Percentiles rank a stretch among this genome's conserved stretches.
Conservation (phyloP, 2,797 vertebrate genomes). For the Mergus octosetaceus region DNA sequence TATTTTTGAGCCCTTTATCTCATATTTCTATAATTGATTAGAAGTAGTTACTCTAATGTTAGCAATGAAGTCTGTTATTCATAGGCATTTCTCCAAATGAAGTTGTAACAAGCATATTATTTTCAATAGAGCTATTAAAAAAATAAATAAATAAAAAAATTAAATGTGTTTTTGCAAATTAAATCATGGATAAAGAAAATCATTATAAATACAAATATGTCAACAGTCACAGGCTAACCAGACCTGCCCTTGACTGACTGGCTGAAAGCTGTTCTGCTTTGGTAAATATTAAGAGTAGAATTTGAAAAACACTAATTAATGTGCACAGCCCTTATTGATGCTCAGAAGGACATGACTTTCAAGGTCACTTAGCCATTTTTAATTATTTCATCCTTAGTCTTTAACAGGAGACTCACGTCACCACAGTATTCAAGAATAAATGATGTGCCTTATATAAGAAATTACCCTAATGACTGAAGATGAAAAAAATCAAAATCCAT, state of each 20-base stretch:
- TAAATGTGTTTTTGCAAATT: not conserved
- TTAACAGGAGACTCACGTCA: not conserved
- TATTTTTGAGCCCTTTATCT: not conserved
- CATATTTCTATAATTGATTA: not conserved
- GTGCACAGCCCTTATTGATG: not conserved
- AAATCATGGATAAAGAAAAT: not conserved
- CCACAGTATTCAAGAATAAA: not conserved
- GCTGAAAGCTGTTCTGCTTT: conserved; percentile 9
- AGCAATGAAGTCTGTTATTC: not conserved
- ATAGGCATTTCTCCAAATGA: not conserved
- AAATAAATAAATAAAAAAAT: not conserved
- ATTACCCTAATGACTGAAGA: not conserved
- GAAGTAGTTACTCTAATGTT: not conserved
- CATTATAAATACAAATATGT: not conserved
- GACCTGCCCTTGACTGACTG: not conserved
- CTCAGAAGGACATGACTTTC: not conserved
- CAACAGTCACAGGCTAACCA: not conserved
- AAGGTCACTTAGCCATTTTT: conserved; percentile 26
- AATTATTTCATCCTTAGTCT: conserved; percentile 26
- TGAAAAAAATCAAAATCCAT: not conserved
- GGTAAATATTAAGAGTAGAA: conserved; percentile 38
- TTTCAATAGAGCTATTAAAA: not conserved
- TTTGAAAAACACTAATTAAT: conserved; percentile 40
- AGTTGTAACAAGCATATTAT: not conserved
- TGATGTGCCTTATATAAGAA: not conserved